phyloP scores from a whole-genome alignment of 2,888 invertebrate genomes.

The Polymixis flavicincta region DNA sequence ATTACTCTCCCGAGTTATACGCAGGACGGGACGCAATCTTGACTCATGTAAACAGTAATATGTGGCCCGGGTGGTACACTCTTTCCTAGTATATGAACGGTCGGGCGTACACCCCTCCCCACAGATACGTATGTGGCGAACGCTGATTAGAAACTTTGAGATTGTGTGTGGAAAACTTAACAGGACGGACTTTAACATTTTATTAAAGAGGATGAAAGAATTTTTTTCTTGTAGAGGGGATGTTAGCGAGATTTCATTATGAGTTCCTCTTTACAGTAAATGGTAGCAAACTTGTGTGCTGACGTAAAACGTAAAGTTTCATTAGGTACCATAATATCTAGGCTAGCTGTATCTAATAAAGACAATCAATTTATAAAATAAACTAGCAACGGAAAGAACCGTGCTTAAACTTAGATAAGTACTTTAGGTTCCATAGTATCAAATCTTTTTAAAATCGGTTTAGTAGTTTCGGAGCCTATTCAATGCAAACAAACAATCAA shows the following conservation, averaged over 20 bases:
- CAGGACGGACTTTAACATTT: constrained; percentile 52
- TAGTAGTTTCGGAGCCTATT: no score
- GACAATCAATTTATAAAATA: background rate
- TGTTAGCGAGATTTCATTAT: constrained; percentile 36
- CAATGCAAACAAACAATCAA: no score
- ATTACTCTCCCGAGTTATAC: constrained; percentile 35
- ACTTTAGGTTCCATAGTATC: background rate
- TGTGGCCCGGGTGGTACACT: constrained; percentile 47
- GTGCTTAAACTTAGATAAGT: background rate
- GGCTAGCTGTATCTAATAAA: background rate
- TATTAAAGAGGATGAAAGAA: constrained; percentile 49
- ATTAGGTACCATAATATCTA: background rate
- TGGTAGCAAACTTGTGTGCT: constrained; percentile 1
- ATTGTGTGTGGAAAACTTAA: constrained; percentile 44
- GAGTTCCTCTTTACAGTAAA: constrained; percentile 32
- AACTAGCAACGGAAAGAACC: background rate
- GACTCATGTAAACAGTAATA: constrained; percentile 67
- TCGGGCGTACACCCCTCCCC: constrained; percentile 30
- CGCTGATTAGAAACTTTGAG: constrained; percentile 56
- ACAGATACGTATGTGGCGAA: constrained; percentile 47
- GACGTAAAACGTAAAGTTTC: constrained; percentile 30
- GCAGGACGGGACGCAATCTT: constrained; percentile 60
- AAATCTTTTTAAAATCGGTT: no score
- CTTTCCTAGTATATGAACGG: constrained; percentile 34
- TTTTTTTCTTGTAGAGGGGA: constrained; percentile 17